A percentile compares a stretch with the other conserved stretches of the same genome.
These are phyloP conservation scores for Pterocles orientalis DNA, from an alignment of 2,113 vertebrate species.

Conservation along the genomic window DNA sequence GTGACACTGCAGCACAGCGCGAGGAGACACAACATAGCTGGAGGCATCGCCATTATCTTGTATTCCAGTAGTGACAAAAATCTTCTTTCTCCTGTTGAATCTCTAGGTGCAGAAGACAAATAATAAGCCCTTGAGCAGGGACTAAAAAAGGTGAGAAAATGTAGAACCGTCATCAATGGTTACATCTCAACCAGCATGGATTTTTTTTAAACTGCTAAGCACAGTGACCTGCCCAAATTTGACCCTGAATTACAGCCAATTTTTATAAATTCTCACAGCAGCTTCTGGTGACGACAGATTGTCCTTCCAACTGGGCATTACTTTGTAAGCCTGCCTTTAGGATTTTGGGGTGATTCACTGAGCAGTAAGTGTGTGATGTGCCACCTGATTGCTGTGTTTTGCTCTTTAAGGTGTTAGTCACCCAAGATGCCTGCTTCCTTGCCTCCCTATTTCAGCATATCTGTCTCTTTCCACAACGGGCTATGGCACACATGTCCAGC, in stretches of 20 bases:
- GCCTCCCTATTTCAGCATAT: background rate
- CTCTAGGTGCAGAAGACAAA: background rate
- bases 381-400: background rate
- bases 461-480: background rate
- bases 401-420: background rate
- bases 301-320: background rate
- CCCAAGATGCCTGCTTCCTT: background rate
- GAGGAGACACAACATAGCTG: background rate
- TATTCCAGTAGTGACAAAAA: background rate
- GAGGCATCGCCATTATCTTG: background rate
- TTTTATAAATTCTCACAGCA: background rate
- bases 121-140: background rate
- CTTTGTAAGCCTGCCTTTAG: background rate
- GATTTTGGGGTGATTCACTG: background rate
- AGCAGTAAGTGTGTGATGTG: background rate
- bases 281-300: background rate
- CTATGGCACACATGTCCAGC: background rate
- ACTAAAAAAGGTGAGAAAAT: background rate
- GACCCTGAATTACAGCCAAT: background rate
- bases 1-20: background rate
- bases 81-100: background rate
- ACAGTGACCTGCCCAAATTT: background rate
- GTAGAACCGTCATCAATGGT: background rate
- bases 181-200: background rate
- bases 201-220: background rate